phyloP scores from a whole-genome alignment of 2,888 invertebrate species.

The Drosophila neonasuta region DNA sequence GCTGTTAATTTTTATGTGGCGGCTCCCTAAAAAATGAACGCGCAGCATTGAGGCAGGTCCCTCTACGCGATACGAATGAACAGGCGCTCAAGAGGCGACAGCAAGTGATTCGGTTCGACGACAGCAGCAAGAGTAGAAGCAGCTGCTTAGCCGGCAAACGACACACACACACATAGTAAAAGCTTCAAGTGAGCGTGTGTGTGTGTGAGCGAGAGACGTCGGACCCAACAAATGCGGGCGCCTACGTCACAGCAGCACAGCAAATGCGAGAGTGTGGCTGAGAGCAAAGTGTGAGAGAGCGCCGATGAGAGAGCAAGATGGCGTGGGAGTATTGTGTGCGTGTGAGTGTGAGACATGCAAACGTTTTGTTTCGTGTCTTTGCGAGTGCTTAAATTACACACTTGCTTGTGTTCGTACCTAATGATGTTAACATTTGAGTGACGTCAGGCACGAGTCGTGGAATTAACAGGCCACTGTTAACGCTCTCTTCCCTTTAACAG shows the following conservation, averaged over 20 bases:
- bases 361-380: conserved; percentile 24
- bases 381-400: conserved; percentile 49
- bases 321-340: conserved; percentile 56
- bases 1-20: conserved; percentile 45
- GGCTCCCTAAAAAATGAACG: conserved; percentile 64
- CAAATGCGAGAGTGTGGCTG: conserved; percentile 23
- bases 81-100: conserved; percentile 69
- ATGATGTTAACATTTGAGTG: conserved; percentile 52
- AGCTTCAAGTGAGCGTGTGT: conserved; percentile 34
- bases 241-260: conserved; percentile 61
- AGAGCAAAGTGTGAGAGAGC: conserved; percentile 2
- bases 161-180: conserved; percentile 23
- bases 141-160: conserved; percentile 16
- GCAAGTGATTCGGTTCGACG: conserved; percentile 43
- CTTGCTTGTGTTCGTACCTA: conserved; percentile 39
- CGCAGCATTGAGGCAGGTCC: conserved; percentile 80
- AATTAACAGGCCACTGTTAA: conserved; percentile 50
- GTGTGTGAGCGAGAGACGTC: conserved; percentile 29
- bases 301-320: conserved; percentile 18
- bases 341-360: conserved; percentile 2
- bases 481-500: conserved; percentile 14
- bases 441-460: conserved; percentile 55
- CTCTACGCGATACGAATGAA: conserved; percentile 77
- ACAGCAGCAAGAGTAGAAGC: conserved; percentile 1
- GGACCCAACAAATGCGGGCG: conserved; percentile 50